phyloP scores from a whole-genome alignment of 1,140 invertebrate species.

The Vanessa tameamea region DNA sequence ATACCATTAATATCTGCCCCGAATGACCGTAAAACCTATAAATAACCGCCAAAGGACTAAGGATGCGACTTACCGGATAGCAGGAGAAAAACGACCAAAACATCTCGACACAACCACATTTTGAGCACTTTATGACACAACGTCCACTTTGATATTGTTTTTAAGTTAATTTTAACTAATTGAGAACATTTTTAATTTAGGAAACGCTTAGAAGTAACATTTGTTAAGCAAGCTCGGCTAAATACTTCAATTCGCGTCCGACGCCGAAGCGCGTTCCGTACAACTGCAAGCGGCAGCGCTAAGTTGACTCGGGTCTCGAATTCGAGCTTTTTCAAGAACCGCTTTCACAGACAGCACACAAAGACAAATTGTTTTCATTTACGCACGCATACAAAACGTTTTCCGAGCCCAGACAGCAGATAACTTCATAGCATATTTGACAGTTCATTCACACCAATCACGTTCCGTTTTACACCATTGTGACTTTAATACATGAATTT shows the following conservation, averaged over 20 bases:
- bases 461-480: slow-evolving; percentile 20
- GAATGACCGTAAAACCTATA: slow-evolving; percentile 69
- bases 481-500: not conserved
- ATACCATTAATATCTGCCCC: slow-evolving; percentile 66
- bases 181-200: slow-evolving; percentile 58
- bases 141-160: slow-evolving; percentile 39
- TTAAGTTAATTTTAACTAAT: slow-evolving; percentile 25
- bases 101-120: slow-evolving; percentile 59
- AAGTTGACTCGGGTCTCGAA: slow-evolving; percentile 16
- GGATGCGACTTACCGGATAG: slow-evolving; percentile 72
- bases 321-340: slow-evolving; percentile 50
- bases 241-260: slow-evolving; percentile 40
- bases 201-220: slow-evolving; percentile 47
- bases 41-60: slow-evolving; percentile 67
- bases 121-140: slow-evolving; percentile 50
- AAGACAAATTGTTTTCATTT: slow-evolving; percentile 42
- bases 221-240: slow-evolving; percentile 42
- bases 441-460: slow-evolving; percentile 67
- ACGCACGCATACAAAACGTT: slow-evolving; percentile 43
- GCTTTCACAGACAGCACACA: slow-evolving; percentile 64
- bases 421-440: slow-evolving; percentile 73
- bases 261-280: slow-evolving; percentile 41
- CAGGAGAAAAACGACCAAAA: slow-evolving; percentile 62
- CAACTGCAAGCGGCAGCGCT: slow-evolving; percentile 30
- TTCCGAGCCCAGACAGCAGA: slow-evolving; percentile 59